Evolutionary conservation across 2,113 vertebrate genomes (phyloP).

Genomic region (Mus pahari): DNA sequence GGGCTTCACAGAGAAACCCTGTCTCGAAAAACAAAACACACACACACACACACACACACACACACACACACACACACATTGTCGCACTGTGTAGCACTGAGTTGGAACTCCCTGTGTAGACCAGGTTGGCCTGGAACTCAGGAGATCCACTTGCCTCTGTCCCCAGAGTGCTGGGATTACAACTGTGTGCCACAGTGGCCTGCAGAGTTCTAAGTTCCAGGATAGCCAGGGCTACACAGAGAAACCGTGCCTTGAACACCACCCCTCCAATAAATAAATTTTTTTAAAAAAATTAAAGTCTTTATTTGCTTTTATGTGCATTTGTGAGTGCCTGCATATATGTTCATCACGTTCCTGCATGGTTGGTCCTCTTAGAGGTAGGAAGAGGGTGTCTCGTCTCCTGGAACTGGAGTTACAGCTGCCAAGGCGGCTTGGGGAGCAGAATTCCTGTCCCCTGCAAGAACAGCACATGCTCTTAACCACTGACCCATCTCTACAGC

Average conservation of each 20-base stretch:
- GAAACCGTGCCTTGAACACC: neutral
- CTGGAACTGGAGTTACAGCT: neutral
- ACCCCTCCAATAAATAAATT: neutral
- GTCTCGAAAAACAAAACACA: too few relatives aligned
- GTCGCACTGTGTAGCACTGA: neutral
- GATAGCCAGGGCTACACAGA: neutral
- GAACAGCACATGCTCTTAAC: neutral
- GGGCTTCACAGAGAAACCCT: too few relatives aligned
- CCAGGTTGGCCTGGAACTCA: neutral
- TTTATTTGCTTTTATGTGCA: neutral
- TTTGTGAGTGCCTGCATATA: neutral
- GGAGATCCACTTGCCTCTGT: neutral
- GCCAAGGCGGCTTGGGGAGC: neutral
- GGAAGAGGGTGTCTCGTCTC: neutral
- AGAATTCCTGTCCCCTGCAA: neutral
- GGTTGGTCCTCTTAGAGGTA: neutral
- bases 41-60: too few relatives aligned
- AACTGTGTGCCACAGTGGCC: neutral
- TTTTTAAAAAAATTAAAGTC: neutral
- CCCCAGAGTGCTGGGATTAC: neutral
- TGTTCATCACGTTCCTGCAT: neutral
- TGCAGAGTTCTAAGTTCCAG: neutral
- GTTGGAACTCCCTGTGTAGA: neutral
- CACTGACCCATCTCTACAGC: neutral
- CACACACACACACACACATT: neutral